Conservation (phyloP, 2,113 vertebrate species). For the Xenopus tropicalis region DNA sequence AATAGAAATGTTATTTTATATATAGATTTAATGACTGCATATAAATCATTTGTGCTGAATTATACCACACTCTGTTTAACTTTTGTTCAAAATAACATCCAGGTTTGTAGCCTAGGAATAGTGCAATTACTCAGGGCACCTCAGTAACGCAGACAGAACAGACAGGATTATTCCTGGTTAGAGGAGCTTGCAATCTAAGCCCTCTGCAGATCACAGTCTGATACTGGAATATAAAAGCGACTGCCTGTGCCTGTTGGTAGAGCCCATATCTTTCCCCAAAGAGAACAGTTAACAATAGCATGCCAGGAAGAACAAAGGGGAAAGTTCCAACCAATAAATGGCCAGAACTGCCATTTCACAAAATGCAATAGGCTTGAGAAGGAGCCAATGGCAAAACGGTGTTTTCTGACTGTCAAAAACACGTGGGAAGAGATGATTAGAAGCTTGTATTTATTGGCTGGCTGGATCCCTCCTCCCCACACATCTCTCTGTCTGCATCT, state of each 20-base stretch:
- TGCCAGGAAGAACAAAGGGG: constrained; percentile 39
- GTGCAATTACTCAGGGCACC: no score
- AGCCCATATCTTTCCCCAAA: constrained; percentile 29
- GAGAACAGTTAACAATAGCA: constrained; percentile 36
- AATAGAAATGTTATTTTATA: no score
- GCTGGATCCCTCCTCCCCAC: constrained; percentile 7
- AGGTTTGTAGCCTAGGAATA: no score
- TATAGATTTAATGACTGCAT: no score
- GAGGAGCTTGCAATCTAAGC: constrained; percentile 33
- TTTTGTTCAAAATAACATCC: no score
- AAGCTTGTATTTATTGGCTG: constrained; percentile 43
- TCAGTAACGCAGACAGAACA: not conserved
- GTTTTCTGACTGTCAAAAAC: constrained; percentile 30
- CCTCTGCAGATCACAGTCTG: constrained; percentile 8
- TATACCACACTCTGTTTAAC: no score
- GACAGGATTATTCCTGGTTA: constrained; percentile 3
- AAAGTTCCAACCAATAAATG: constrained; percentile 24
- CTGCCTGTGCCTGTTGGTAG: constrained; percentile 23
- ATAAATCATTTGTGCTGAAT: no score
- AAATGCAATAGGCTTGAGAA: constrained; percentile 2
- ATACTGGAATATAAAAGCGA: constrained; percentile 31
- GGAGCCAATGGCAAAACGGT: not conserved
- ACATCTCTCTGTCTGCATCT: constrained; percentile 29
- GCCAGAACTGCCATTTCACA: constrained; percentile 4
- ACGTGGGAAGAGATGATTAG: constrained; percentile 43